These are phyloP conservation scores for Eulithis prunata DNA, from an alignment of 2,888 invertebrate species.

Conservation along the genomic window DNA sequence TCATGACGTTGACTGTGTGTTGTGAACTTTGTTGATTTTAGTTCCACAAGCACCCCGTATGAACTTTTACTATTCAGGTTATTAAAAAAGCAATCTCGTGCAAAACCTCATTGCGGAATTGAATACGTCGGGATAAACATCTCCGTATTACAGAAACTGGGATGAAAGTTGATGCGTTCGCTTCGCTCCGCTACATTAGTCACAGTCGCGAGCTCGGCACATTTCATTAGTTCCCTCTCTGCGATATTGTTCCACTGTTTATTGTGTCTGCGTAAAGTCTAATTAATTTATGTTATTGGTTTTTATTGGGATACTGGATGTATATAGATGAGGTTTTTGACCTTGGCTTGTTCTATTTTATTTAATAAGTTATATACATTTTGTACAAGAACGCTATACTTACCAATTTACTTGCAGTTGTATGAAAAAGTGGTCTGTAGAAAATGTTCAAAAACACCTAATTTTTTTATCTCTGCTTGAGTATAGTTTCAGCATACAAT, in stretches of 20 bases:
- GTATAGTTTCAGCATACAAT: no score
- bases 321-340: slow-evolving; percentile 24
- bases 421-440: no score
- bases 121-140: slow-evolving; percentile 39
- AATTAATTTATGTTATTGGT: slow-evolving; percentile 72
- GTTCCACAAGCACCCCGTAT: no score
- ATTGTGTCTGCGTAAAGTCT: slow-evolving; percentile 69
- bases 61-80: slow-evolving; percentile 10
- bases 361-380: neutral
- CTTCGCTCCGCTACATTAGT: slow-evolving; percentile 72
- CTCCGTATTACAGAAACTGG: slow-evolving; percentile 46
- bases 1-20: no score
- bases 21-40: no score
- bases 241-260: slow-evolving; percentile 69
- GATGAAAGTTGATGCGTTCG: slow-evolving; percentile 65
- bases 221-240: slow-evolving; percentile 74
- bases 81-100: slow-evolving; percentile 26
- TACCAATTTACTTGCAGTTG: no score
- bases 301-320: slow-evolving; percentile 49
- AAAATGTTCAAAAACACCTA: no score
- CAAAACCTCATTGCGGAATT: slow-evolving; percentile 26
- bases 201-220: slow-evolving; percentile 62
- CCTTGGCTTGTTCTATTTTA: neutral
- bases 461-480: no score
- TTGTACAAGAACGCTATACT: no score